Evolutionary conservation across 2,113 vertebrate species (phyloP), one percentile per base, ranked within the genome.

Genomic region (Sorex araneus): DNA sequence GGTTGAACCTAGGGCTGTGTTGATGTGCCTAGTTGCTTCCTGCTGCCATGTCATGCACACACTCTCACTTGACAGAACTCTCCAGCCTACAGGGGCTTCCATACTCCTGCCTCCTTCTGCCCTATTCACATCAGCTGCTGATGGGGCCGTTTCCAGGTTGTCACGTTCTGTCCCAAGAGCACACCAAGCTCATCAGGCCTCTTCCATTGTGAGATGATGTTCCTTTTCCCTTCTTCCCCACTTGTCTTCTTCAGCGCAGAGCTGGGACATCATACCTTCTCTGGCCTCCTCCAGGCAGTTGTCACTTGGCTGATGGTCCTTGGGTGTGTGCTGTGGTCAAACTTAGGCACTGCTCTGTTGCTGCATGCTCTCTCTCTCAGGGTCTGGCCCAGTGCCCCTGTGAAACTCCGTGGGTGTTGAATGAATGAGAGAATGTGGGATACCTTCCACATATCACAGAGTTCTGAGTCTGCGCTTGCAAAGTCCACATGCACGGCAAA

Each of bases 391-490:
- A 21, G 16, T 36, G 12, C 40, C 34, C 57, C 74, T 83, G 0
- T 50, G 43, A 92, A 90, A 77, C 47, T 77, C 36, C 60, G 63
- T 36, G 28, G 54, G 76, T 77, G 18, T 71, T 89, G 43, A 88
- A 80, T 60, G n/a, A 90, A 69, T 18, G 32, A 89, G 78, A 47
- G 32, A 63, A 36, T 50, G 28, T 76, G 32, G 40, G 19, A 50
- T 63, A 15, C 34, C 4, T 64, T 86, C 25, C 27, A 60, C 4
- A 1, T 73, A 28, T 50, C 75, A 83, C 21, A 66, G 54, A 10
- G n/a, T n/a, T 79, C 43, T 88, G 80, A 91, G 32, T 27, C n/a
- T 83, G 40, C 28, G 70, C 57, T 47, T 30, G 45, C 43, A 36
- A 19, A 45, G 28, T 21, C 79, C 67, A 4, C 47, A 13, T 73